phyloP scores from a whole-genome alignment of 2,113 vertebrate genomes.

The Corvus cornix region DNA sequence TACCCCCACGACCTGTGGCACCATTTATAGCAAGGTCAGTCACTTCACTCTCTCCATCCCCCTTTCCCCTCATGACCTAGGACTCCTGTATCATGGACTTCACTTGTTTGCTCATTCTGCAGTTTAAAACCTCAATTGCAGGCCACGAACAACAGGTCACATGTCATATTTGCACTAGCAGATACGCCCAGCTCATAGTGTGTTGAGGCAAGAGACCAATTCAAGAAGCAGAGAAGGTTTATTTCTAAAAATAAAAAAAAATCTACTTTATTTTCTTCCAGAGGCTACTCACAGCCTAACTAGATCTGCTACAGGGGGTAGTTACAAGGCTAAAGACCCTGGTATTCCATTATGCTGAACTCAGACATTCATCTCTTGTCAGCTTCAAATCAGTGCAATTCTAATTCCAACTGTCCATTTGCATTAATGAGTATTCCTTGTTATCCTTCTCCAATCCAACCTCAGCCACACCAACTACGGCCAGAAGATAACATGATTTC shows the following conservation, averaged over 20 bases:
- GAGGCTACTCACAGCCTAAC: not conserved
- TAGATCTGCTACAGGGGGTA: not conserved
- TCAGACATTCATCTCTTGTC: not conserved
- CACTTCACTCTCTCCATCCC: not conserved
- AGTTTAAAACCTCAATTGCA: not conserved
- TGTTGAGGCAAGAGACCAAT: not conserved
- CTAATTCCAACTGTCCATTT: not conserved
- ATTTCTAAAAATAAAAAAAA: not conserved
- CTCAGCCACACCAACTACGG: not conserved
- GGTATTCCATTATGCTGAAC: not conserved
- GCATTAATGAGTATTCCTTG: not conserved
- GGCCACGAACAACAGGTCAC: not conserved
- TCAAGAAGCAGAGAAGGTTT: not conserved
- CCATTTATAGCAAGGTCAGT: not conserved
- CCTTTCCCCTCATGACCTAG: constrained; percentile 33
- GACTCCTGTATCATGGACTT: not conserved
- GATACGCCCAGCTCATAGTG: not conserved
- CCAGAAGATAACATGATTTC: not conserved
- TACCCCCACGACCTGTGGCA: not conserved
- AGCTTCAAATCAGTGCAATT: not conserved
- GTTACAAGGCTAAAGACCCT: not conserved
- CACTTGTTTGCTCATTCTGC: constrained; percentile 43
- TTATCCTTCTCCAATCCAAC: not conserved
- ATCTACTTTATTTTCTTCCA: not conserved
- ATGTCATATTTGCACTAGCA: not conserved